Percentiles rank a stretch among this genome's conserved stretches.
These are phyloP conservation scores for Hippopotamyrus pictus DNA, from an alignment of 2,797 vertebrate genomes.

Conservation along the genomic window DNA sequence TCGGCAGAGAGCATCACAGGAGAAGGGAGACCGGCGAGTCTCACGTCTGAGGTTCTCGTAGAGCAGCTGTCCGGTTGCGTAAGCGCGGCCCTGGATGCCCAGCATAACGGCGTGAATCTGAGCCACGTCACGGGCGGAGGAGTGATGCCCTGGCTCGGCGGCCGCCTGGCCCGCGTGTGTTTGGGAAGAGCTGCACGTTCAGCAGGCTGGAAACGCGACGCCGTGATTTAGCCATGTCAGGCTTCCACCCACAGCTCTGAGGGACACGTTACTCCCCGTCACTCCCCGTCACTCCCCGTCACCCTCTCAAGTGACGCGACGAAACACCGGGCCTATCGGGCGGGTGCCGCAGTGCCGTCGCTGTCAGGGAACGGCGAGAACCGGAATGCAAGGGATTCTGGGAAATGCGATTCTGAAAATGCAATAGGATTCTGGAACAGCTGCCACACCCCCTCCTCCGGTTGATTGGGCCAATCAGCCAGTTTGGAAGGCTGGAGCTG, in stretches of 20 bases:
- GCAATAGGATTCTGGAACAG: not conserved
- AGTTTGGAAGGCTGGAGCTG: not conserved
- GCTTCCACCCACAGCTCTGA: not conserved
- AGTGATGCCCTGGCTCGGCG: too few relatives aligned
- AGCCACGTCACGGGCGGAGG: not conserved
- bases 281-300: too few relatives aligned
- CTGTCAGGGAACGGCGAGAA: not conserved
- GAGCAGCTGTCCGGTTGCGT: not conserved
- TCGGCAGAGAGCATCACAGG: not conserved
- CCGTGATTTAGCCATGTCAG: not conserved
- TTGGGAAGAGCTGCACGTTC: not conserved
- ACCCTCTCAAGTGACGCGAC: not conserved
- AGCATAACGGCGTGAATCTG: not conserved
- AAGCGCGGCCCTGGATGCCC: not conserved
- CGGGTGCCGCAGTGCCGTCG: not conserved
- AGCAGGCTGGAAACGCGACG: too few relatives aligned
- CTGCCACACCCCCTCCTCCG: not conserved
- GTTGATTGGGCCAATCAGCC: not conserved
- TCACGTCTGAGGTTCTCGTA: not conserved
- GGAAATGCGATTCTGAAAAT: not conserved
- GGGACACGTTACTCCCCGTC: not conserved
- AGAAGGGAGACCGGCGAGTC: too few relatives aligned
- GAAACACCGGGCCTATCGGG: not conserved
- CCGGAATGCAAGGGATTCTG: not conserved
- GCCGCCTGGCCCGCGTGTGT: not conserved